Percentiles rank a stretch among this genome's conserved stretches.
These are phyloP conservation scores for Cyclina sinensis DNA, from an alignment of 1,140 invertebrate species.

Conservation along the genomic window DNA sequence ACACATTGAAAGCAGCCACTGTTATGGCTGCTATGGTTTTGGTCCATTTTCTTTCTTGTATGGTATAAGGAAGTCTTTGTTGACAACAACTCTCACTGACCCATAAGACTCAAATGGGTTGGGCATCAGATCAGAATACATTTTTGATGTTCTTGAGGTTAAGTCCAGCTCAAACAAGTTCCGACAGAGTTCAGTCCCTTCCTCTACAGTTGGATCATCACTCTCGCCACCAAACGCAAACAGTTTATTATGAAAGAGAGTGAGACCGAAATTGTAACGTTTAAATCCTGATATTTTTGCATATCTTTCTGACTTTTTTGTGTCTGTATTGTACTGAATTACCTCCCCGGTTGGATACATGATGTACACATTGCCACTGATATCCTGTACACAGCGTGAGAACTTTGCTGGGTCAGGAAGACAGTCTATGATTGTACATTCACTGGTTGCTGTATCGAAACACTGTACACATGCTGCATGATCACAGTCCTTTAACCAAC, in stretches of 20 bases:
- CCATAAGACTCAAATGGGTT: conserved; percentile 65
- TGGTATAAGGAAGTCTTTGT: conserved; percentile 45
- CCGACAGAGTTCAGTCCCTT: conserved; percentile 66
- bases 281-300: conserved; percentile 64
- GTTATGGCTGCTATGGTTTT: conserved; percentile 57
- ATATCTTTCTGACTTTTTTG: conserved; percentile 35
- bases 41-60: conserved; percentile 59
- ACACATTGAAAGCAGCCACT: no score
- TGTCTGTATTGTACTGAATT: conserved; percentile 43
- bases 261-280: conserved; percentile 67
- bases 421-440: conserved; percentile 71
- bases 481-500: conserved; percentile 75
- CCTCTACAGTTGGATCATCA: conserved; percentile 68
- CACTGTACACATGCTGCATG: conserved; percentile 76
- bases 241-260: conserved; percentile 63
- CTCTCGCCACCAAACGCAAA: conserved; percentile 67
- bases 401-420: conserved; percentile 75
- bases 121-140: conserved; percentile 64
- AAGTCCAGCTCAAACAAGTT: conserved; percentile 64
- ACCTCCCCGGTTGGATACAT: conserved; percentile 66
- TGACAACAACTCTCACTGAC: conserved; percentile 62
- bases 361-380: conserved; percentile 55
- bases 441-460: conserved; percentile 72
- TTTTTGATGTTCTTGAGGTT: conserved; percentile 27
- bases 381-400: conserved; percentile 67